A percentile compares a stretch with the other conserved stretches of the same genome.
Conservation (phyloP, 2,888 invertebrate genomes). For the Epinotia ramella region DNA sequence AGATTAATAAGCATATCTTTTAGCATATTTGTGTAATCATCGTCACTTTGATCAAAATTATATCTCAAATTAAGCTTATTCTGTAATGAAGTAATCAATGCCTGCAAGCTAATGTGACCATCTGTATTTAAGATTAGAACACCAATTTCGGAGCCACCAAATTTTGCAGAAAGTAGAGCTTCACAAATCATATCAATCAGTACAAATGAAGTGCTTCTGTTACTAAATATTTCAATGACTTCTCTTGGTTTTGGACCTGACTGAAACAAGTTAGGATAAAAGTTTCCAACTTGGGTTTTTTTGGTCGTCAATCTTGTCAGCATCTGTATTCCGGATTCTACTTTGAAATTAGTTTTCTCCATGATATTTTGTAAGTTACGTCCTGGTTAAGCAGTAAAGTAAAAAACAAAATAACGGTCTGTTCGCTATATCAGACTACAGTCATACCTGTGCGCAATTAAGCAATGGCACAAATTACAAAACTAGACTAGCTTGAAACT, state of each 20-base stretch:
- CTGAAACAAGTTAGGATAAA: conserved; percentile 80
- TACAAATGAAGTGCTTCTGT: conserved; percentile 58
- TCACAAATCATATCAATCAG: conserved; percentile 70
- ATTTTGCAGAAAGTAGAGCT: conserved; percentile 60
- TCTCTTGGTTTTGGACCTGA: conserved; percentile 65
- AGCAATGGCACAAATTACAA: neutral
- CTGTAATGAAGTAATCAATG: conserved; percentile 55
- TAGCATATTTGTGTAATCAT: conserved; percentile 52
- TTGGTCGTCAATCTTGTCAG: conserved; percentile 76
- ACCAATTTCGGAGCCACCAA: conserved; percentile 63
- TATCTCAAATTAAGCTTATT: conserved; percentile 51
- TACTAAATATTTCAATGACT: conserved; percentile 70
- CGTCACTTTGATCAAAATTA: conserved; percentile 34
- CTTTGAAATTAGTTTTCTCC: conserved; percentile 60
- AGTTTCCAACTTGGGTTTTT: conserved; percentile 69
- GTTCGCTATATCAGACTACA: neutral
- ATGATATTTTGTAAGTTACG: conserved; percentile 32
- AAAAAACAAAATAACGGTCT: neutral
- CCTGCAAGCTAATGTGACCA: conserved; percentile 69
- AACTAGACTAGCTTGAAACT: neutral
- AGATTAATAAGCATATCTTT: conserved; percentile 61
- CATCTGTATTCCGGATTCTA: conserved; percentile 86
- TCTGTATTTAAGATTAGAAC: conserved; percentile 75
- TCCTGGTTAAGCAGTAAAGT: neutral
- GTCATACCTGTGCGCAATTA: neutral